Percentiles rank a stretch among this genome's conserved stretches.
Evolutionary conservation across 1,140 invertebrate species (phyloP).

Genomic region (Nasonia longicornis): DNA sequence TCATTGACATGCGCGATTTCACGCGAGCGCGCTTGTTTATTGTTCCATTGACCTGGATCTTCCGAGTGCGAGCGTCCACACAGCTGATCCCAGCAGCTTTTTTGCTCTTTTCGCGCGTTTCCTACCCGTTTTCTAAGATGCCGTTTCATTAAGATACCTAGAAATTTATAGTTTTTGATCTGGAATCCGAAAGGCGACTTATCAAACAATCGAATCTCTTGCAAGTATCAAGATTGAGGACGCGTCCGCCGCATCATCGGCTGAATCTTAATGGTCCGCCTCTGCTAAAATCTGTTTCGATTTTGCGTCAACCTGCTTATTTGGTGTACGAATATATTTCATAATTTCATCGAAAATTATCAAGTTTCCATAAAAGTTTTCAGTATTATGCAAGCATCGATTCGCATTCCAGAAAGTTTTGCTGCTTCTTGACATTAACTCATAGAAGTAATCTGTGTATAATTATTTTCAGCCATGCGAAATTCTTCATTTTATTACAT

Average conservation of each 20-base stretch:
- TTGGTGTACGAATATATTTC: too few species aligned
- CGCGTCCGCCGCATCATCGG: not conserved
- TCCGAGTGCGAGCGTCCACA: not conserved
- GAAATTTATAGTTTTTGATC: not conserved
- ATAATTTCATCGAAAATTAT: too few species aligned
- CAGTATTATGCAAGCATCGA: not conserved
- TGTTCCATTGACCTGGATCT: conserved; percentile 65
- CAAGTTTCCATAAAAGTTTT: not conserved
- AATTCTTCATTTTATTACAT: not conserved
- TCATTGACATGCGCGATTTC: conserved; percentile 65
- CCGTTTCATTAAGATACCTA: not conserved
- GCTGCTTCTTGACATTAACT: too few species aligned
- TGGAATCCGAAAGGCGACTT: not conserved
- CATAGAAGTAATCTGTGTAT: too few species aligned
- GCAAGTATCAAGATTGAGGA: not conserved
- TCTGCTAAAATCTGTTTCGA: too few species aligned
- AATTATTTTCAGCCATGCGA: too few species aligned
- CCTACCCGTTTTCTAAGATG: not conserved
- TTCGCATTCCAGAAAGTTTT: not conserved
- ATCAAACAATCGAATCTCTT: not conserved
- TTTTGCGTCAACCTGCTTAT: too few species aligned
- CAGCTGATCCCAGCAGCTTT: not conserved
- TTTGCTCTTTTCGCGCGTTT: not conserved
- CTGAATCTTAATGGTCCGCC: not conserved
- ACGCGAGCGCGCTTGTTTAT: conserved; percentile 51